Evolutionary conservation across 2,888 invertebrate species (phyloP), one percentile per base, ranked within the genome.

Genomic region (Chymomyza amoena): DNA sequence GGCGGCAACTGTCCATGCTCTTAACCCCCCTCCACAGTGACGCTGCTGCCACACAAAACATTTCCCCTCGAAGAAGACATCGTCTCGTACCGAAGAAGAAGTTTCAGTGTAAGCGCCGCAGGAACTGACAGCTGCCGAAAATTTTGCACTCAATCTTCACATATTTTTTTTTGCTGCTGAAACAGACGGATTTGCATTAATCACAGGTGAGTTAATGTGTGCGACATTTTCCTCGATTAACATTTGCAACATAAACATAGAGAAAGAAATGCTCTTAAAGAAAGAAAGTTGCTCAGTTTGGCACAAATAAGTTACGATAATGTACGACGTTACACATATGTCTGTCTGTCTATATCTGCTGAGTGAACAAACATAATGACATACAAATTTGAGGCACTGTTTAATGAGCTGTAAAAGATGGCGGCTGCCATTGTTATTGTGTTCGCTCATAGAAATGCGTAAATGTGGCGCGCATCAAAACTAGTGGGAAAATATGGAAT

Each of bases 171-270:
- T 64, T 60, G 25, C 20, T 57, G 51, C n/a, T 50, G 68, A 54
- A 61, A 57, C 69, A 65, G 73, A 57, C 68, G 73, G 71, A 74
- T 70, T 73, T 72, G 54, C 66, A 78, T 78, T 71, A 81, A 78
- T 76, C 74, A 73, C 70, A 74, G 81, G 79, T 80, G 70, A 80
- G 79, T 73, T 71, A 54, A 39, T 68, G 68, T 66, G 10, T 70
- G 60, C 61, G 51, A 68, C 67, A 66, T 66, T 50, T 62, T 25
- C 9, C 52, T 51, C 51, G 50, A 15, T 20, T 61, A 45, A 61
- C 45, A 61, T 61, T 61, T 28, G 25, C 16, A 20, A 25, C 16
- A 57, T 9, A 32, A 32, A n/a, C n/a, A n/a, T n/a, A 18, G 4
- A 56, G 15, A 56, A 56, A 20, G n/a, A 51, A 51, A 54, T 54